phyloP scores from a whole-genome alignment of 2,888 invertebrate genomes.

The Gibbula magus region DNA sequence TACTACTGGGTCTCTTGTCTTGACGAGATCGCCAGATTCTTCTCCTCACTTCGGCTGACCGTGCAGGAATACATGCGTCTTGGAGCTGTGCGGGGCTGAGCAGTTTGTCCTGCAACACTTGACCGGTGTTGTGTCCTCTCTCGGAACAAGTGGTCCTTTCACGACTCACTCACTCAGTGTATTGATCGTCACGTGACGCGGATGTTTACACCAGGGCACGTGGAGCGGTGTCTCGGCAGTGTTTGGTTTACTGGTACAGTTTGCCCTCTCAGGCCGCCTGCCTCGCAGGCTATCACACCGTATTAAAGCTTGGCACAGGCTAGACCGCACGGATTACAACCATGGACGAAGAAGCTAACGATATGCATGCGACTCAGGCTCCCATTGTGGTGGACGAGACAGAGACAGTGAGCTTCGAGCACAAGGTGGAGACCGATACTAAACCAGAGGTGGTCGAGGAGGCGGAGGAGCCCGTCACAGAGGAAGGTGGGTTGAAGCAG shows the following conservation, averaged over 20 bases:
- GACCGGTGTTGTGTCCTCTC: not conserved
- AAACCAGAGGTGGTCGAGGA: not conserved
- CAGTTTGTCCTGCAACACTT: not conserved
- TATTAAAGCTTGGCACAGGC: conserved; percentile 7
- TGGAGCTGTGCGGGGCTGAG: not conserved
- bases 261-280: not conserved
- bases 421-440: conserved; percentile 8
- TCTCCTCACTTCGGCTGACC: not conserved
- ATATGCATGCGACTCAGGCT: conserved; percentile 7
- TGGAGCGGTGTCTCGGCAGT: conserved; percentile 18
- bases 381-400: conserved; percentile 20
- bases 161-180: not conserved
- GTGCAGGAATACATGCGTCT: not conserved
- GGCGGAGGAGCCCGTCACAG: not conserved
- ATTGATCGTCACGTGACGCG: conserved; percentile 28
- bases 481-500: not conserved
- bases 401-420: not conserved
- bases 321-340: not conserved
- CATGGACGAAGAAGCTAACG: conserved; percentile 16
- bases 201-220: conserved; percentile 32
- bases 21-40: not conserved
- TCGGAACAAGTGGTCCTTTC: not conserved
- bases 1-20: not conserved
- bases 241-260: conserved; percentile 10
- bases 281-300: not conserved